phyloP scores from a whole-genome alignment of 2,113 vertebrate genomes.

The Corvus hawaiiensis region DNA sequence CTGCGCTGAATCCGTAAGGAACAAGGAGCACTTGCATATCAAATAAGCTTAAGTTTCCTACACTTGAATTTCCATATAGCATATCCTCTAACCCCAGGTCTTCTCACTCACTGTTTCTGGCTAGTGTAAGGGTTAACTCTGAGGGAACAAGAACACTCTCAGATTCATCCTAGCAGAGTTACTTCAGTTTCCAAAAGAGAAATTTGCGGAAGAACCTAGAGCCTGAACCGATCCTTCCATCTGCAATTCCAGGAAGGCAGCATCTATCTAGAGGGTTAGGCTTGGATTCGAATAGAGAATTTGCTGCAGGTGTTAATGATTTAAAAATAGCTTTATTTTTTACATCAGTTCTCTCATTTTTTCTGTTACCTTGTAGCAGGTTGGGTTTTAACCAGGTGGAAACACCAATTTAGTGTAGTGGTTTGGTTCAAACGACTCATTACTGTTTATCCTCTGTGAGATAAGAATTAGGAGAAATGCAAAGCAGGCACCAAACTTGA shows the following conservation, averaged over 20 bases:
- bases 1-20: neutral
- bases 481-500: too few species aligned
- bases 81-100: neutral
- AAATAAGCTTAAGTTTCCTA: neutral
- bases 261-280: neutral
- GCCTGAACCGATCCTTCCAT: neutral
- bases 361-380: neutral
- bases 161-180: neutral
- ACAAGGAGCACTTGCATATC: neutral
- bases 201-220: neutral
- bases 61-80: neutral
- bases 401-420: too few species aligned
- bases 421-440: too few species aligned
- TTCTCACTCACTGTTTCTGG: neutral
- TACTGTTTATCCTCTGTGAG: too few species aligned
- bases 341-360: neutral
- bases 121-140: neutral
- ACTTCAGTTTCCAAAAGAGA: neutral
- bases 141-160: neutral
- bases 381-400: too few species aligned
- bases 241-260: neutral
- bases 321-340: neutral
- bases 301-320: neutral
- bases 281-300: neutral
- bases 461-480: too few species aligned